These are phyloP conservation scores for Paracanthobrama guichenoti DNA, from an alignment of 2,113 vertebrate species.

Conservation along the genomic window DNA sequence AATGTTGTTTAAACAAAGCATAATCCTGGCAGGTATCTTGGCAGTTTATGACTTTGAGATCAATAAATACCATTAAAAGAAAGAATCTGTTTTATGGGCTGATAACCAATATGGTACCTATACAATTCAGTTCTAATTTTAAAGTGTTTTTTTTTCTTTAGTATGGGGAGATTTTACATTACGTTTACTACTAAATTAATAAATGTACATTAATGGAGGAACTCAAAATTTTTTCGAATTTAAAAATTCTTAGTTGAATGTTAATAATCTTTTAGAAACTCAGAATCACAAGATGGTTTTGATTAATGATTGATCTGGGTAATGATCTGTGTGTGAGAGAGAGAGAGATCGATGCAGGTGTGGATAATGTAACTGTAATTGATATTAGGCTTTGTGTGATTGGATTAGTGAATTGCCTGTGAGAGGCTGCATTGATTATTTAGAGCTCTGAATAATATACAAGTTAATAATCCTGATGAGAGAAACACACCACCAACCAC, in stretches of 20 bases:
- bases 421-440: conserved; percentile 50
- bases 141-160: neutral
- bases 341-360: conserved; percentile 19
- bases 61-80: neutral
- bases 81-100: neutral
- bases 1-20: too few relatives aligned
- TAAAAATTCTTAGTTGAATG: neutral
- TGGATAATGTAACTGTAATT: conserved; percentile 35
- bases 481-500: conserved; percentile 14
- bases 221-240: too few relatives aligned
- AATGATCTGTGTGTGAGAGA: neutral
- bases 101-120: neutral
- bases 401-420: conserved; percentile 21
- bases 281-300: neutral
- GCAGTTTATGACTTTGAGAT: too few relatives aligned
- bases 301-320: neutral
- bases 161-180: too few relatives aligned
- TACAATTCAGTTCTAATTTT: neutral
- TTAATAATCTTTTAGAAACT: neutral
- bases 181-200: too few relatives aligned
- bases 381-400: conserved; percentile 36
- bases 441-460: conserved; percentile 31
- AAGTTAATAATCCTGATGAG: conserved; percentile 45
- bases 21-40: too few relatives aligned
- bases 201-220: neutral